Conservation (phyloP, 2,113 vertebrate species). For the Etheostoma cragini region DNA sequence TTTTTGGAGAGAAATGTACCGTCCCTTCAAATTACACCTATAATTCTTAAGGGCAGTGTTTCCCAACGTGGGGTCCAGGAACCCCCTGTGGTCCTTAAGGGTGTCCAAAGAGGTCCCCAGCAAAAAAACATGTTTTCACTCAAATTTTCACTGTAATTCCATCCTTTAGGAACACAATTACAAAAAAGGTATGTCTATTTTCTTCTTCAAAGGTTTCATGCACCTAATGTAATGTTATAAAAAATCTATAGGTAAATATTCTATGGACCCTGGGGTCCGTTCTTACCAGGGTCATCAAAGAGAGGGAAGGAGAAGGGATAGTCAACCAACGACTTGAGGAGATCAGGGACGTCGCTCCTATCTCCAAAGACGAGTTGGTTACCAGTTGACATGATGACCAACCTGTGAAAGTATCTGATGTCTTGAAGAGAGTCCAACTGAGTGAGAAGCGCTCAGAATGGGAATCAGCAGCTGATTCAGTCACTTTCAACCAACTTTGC, state of each 20-base stretch:
- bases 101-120: too few relatives aligned
- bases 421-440: background rate
- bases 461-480: background rate
- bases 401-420: background rate
- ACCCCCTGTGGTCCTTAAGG: too few relatives aligned
- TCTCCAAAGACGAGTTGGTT: constrained; percentile 60
- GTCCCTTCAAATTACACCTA: background rate
- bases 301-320: constrained; percentile 86
- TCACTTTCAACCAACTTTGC: constrained; percentile 60
- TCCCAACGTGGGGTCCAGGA: too few relatives aligned
- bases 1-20: too few relatives aligned
- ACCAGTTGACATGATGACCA: constrained; percentile 61
- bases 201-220: too few relatives aligned
- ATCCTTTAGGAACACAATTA: too few relatives aligned
- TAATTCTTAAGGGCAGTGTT: background rate
- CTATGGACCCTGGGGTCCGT: too few relatives aligned
- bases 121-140: too few relatives aligned
- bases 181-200: too few relatives aligned
- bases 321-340: constrained; percentile 90
- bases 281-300: constrained; percentile 82
- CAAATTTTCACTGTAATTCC: too few relatives aligned
- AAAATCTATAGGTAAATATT: too few relatives aligned
- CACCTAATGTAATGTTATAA: too few relatives aligned
- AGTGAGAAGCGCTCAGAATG: background rate
- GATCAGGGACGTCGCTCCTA: constrained; percentile 88